Percentiles rank a stretch among this genome's conserved stretches.
Conservation (phyloP, 1,140 invertebrate species). For the Drosophila novamexicana region DNA sequence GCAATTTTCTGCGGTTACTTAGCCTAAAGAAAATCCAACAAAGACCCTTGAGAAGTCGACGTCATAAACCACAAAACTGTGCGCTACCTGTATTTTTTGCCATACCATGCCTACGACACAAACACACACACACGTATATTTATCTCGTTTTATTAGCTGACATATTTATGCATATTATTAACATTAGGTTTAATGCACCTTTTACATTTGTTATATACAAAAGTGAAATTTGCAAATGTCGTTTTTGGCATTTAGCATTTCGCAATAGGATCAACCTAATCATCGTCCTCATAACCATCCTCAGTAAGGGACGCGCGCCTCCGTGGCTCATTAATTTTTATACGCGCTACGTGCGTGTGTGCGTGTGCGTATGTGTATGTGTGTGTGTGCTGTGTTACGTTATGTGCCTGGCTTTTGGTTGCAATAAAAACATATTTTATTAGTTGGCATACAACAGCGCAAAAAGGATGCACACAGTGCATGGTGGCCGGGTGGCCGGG, state of each 20-base stretch:
- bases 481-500: background rate
- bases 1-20: conserved; percentile 36
- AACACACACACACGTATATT: too few relatives aligned
- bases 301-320: conserved; percentile 67
- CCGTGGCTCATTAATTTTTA: conserved; percentile 84
- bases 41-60: conserved; percentile 18
- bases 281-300: conserved; percentile 35
- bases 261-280: conserved; percentile 34
- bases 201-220: conserved; percentile 35
- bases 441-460: conserved; percentile 60
- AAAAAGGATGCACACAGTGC: conserved; percentile 55
- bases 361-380: background rate
- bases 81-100: conserved; percentile 2
- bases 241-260: conserved; percentile 46
- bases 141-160: conserved; percentile 61
- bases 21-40: background rate
- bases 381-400: conserved; percentile 13
- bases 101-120: background rate
- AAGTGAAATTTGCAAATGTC: conserved; percentile 39
- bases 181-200: conserved; percentile 65
- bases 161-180: conserved; percentile 83
- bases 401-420: conserved; percentile 42
- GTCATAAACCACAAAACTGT: conserved; percentile 59
- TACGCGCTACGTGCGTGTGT: conserved; percentile 65
- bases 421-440: conserved; percentile 84